Evolutionary conservation across 2,888 invertebrate genomes (phyloP).

Genomic region (Nemoura dubitans): DNA sequence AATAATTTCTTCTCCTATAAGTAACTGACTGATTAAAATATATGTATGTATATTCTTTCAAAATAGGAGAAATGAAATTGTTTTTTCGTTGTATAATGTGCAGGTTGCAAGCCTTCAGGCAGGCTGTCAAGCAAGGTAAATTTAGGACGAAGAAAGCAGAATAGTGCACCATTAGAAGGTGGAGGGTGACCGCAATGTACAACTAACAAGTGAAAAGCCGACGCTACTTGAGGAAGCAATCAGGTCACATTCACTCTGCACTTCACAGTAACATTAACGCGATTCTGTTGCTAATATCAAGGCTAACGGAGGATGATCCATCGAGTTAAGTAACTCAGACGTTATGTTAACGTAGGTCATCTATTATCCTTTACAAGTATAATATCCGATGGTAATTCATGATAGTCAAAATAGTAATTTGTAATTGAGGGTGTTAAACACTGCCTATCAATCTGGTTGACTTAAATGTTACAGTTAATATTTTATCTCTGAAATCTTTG

Average conservation of each 20-base stretch:
- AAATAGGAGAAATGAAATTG: constrained; percentile 24
- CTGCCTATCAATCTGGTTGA: too few species aligned
- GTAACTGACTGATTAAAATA: neutral
- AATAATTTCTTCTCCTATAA: neutral
- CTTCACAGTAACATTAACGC: neutral
- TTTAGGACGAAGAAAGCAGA: constrained; percentile 37
- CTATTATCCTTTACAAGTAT: neutral
- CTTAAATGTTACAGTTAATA: too few species aligned
- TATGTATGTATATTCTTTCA: neutral
- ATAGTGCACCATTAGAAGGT: constrained; percentile 23
- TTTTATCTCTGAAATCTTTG: too few species aligned
- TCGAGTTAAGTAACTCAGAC: constrained; percentile 21
- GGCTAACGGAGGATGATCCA: neutral
- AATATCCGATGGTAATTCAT: neutral
- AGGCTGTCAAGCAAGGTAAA: neutral
- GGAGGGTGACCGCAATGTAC: constrained; percentile 25
- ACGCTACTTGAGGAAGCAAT: constrained; percentile 26
- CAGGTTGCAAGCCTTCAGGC: neutral
- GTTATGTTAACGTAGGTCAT: neutral
- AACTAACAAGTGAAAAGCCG: constrained; percentile 40
- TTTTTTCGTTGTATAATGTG: constrained; percentile 26
- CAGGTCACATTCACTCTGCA: constrained; percentile 33
- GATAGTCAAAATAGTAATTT: neutral
- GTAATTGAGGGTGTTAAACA: neutral
- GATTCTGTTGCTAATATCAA: neutral